These are phyloP conservation scores for Drosophila differens DNA, from an alignment of 2,888 invertebrate species.

Conservation along the genomic window DNA sequence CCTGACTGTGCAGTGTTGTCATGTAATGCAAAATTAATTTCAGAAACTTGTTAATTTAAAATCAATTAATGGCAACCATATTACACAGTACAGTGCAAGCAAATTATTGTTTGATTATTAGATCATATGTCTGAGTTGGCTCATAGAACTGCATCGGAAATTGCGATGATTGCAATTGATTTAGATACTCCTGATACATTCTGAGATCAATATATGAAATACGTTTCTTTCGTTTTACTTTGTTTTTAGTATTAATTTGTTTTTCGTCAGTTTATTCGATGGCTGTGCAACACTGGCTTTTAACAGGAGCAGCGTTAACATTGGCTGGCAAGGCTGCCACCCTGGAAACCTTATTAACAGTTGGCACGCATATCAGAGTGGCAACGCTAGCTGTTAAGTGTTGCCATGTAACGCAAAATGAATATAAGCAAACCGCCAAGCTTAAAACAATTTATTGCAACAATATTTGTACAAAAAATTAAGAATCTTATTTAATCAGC, in stretches of 20 bases:
- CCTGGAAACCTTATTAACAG: not conserved
- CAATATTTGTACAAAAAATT: not conserved
- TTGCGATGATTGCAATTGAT: slow-evolving; percentile 80
- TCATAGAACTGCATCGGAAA: slow-evolving; percentile 56
- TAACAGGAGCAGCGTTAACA: slow-evolving; percentile 9
- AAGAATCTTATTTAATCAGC: slow-evolving; percentile 69
- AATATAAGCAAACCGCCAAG: not conserved
- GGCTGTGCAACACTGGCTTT: slow-evolving; percentile 10
- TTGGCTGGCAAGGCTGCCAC: not conserved
- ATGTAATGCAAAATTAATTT: not conserved
- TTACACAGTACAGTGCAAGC: not conserved
- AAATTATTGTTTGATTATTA: not conserved
- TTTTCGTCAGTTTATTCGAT: slow-evolving; percentile 1
- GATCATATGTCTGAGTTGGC: too few species aligned
- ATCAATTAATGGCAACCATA: slow-evolving; percentile 21
- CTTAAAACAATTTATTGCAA: slow-evolving; percentile 27
- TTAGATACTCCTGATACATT: slow-evolving; percentile 85
- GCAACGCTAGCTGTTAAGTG: not conserved
- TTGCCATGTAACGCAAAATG: not conserved
- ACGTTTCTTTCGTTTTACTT: not conserved
- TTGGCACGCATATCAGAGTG: not conserved
- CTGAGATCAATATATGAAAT: slow-evolving; percentile 1
- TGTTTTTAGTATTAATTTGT: slow-evolving; percentile 26
- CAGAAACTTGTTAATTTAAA: not conserved
- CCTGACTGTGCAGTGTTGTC: not conserved